Evolutionary conservation across 2,797 vertebrate species (phyloP), one percentile per base, ranked within the genome.

Genomic region (Myotis vivesi): DNA sequence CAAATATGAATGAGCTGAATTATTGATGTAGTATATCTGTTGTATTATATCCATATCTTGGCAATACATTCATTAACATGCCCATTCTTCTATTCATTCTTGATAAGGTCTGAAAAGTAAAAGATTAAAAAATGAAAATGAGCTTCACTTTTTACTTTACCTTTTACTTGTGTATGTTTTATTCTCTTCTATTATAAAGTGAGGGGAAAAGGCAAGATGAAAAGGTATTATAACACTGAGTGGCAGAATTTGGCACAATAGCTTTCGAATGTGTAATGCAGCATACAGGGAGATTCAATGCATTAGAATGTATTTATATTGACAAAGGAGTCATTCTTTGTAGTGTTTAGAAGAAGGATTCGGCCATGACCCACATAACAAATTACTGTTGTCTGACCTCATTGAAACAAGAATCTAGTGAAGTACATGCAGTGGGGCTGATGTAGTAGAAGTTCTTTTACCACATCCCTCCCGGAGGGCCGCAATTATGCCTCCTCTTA

Each of bases 221-320:
- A 96, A 64, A 91, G 22, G 1, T 30, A 82, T 76, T 20, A 2
- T 77, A 94, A 75, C 90, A 44, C 76, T 88, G 76, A 97, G 57
- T 33, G 84, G 57, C 55, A 62, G 89, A 33, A 66, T 95, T 94
- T 95, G 95, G 73, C 79, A 20, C 57, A 94, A 62, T 90, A 89
- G 76, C 89, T 97, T 93, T 97, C 69, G 81, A 91, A 36, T 89
- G 75, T 93, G 6, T 92, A 92, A 82, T 80, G 72, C 28, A 95
- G 87, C 55, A 87, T 97, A 30, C 57, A 86, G 53, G 69, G 69
- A 97, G 38, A 90, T 71, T 17, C 86, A 96, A 95, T 95, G 6
- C 15, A 94, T 97, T 96, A 93, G 94, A 88, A 91, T 66, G 53
- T 36, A 95, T 97, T 97, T 97, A 97, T 94, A 93, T 71, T 95